Base-by-base conservation (phyloP, 2,113 vertebrate species). In the Lagopus muta region DNA sequence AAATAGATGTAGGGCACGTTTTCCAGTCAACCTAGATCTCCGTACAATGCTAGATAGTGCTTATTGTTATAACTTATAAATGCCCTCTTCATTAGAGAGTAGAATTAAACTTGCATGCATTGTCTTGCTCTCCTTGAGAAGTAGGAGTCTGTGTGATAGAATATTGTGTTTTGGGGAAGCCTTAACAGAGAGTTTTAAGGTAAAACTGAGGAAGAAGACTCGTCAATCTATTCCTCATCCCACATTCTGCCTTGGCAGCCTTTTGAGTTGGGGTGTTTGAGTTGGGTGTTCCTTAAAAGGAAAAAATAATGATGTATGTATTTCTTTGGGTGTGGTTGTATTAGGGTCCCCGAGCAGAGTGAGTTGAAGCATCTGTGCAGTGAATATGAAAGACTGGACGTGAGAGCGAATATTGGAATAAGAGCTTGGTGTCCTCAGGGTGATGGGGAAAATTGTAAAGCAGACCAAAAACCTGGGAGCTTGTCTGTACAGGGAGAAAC, bases 281-380 rank as follows among this genome's bases (percentile, higher is more conserved):
- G 42, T 43, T 43, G 42, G 42, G 15, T 43, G 42, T 82, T 55
- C 14, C 52, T 77, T 70, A 32, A 84, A 78, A 79, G 19, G 17
- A 34, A 75, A 74, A 89, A 95, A 82, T 83, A n/a, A n/a, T 72
- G 57, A 76, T 77, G 71, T 71, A 30, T 25, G 0, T 85, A 6
- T 78, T 90, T 81, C 76, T 88, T 79, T 52, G 75, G 75, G 7
- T 92, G 89, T 93, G 88, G 52, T 83, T 97, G 67, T 93, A 5
- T 32, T 90, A 99, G 99, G 90, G 96, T 98, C 95, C 97, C 98
- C 8, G 98, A 99, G 66, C 98, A 98, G 96, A 98, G 95, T 21
- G 96, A 98, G 58, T 86, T 98, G 81, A 98, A 98, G 57, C 98
- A 98, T 40, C 96, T 95, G 47, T 98, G 98, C 86, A 95, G 96